These are phyloP conservation scores for Diploscapter pachys DNA, from an alignment of 1,140 invertebrate genomes.

Conservation along the genomic window DNA sequence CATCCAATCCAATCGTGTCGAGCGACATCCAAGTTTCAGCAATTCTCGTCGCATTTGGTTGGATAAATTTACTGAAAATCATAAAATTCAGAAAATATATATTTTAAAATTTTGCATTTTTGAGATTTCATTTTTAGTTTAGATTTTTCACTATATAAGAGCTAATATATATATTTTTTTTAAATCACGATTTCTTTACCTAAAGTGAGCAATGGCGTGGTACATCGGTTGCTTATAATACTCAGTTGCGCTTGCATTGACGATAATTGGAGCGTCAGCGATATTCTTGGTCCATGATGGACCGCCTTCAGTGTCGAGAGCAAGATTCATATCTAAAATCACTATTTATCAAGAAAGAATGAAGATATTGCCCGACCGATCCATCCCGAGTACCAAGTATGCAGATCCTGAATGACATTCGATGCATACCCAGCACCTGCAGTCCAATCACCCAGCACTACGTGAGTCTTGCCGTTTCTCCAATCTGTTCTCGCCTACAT, in stretches of 20 bases:
- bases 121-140: too few species aligned
- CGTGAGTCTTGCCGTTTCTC: neutral
- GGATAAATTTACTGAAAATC: too few species aligned
- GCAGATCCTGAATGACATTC: constrained; percentile 22
- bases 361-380: neutral
- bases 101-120: too few species aligned
- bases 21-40: too few species aligned
- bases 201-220: constrained; percentile 32
- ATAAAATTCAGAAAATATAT: too few species aligned
- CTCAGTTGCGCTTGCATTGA: constrained; percentile 1
- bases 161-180: too few species aligned
- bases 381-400: constrained; percentile 25
- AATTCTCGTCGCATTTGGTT: too few species aligned
- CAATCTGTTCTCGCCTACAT: constrained; percentile 10
- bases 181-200: neutral
- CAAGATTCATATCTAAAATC: constrained; percentile 13
- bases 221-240: constrained; percentile 35
- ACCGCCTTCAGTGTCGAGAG: constrained; percentile 23
- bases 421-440: constrained; percentile 5
- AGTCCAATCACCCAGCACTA: constrained; percentile 11
- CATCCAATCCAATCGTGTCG: too few species aligned
- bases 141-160: too few species aligned
- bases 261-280: constrained; percentile 25
- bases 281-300: constrained; percentile 17
- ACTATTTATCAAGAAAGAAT: too few species aligned